These are phyloP conservation scores for Erethizon dorsatum DNA, from an alignment of 2,797 vertebrate species.

Conservation along the genomic window DNA sequence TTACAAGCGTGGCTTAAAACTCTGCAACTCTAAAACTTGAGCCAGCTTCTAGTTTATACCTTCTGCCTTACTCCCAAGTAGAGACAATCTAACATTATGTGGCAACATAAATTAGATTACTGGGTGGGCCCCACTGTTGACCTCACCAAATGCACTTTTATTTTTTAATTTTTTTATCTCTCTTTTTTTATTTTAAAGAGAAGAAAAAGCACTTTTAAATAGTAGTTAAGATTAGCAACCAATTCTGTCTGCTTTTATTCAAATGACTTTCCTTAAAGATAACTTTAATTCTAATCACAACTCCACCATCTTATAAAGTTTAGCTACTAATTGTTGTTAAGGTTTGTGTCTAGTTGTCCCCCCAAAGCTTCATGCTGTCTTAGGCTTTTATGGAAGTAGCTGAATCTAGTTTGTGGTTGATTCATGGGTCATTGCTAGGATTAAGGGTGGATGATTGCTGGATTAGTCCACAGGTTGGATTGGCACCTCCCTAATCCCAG, in stretches of 20 bases:
- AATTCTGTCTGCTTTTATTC: conserved; percentile 37
- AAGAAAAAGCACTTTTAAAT: not conserved
- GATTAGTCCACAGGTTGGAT: no score
- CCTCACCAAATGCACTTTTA: not conserved
- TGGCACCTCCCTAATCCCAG: no score
- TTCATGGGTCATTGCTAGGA: no score
- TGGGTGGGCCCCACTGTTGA: not conserved
- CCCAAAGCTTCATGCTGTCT: not conserved
- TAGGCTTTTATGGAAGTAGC: no score
- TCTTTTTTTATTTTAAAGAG: no score
- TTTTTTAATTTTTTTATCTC: no score
- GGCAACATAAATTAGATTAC: conserved; percentile 2
- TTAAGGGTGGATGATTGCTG: no score
- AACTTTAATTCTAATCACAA: not conserved
- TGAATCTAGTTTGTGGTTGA: no score
- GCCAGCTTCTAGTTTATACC: not conserved
- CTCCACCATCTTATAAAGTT: not conserved
- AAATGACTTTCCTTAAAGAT: conserved; percentile 32
- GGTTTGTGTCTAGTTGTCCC: not conserved
- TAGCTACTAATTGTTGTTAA: not conserved
- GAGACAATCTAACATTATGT: not conserved
- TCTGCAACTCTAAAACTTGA: not conserved
- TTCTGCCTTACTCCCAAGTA: not conserved
- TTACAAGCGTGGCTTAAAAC: not conserved
- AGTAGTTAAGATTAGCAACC: not conserved